Conservation (phyloP, 2,113 vertebrate species). For the Carettochelys insculpta region DNA sequence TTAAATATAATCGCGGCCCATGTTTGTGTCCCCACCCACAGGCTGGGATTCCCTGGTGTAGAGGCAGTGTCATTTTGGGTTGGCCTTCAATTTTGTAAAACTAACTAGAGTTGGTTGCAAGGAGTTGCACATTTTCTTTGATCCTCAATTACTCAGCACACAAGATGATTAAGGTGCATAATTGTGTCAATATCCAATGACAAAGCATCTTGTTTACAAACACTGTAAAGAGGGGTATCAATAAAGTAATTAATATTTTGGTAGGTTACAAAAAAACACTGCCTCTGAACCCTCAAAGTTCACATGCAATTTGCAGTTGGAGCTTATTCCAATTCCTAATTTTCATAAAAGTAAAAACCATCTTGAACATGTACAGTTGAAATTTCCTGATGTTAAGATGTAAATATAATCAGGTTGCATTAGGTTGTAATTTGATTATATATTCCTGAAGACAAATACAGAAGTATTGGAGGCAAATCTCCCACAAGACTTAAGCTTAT, state of each 20-base stretch:
- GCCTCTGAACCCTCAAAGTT: neutral
- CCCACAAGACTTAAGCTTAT: neutral
- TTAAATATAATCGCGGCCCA: too few relatives aligned
- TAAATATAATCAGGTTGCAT: neutral
- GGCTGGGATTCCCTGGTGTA: too few relatives aligned
- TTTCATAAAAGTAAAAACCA: neutral
- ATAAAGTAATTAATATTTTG: neutral
- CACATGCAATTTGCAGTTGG: neutral
- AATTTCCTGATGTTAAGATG: neutral
- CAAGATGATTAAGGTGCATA: neutral
- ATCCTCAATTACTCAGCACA: neutral
- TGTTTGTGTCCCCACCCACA: too few relatives aligned
- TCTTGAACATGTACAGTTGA: neutral
- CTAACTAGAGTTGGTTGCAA: neutral
- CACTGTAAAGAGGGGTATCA: neutral
- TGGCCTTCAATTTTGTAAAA: neutral
- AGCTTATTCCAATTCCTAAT: neutral
- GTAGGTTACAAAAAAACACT: neutral
- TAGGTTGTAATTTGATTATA: neutral
- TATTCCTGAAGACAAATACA: neutral
- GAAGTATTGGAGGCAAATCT: neutral
- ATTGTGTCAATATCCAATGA: neutral
- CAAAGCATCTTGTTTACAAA: neutral
- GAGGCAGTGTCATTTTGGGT: neutral
- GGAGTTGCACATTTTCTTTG: neutral